A percentile compares a stretch with the other conserved stretches of the same genome.
Conservation (phyloP, 2,888 invertebrate genomes). For the Aporophyla nigra region DNA sequence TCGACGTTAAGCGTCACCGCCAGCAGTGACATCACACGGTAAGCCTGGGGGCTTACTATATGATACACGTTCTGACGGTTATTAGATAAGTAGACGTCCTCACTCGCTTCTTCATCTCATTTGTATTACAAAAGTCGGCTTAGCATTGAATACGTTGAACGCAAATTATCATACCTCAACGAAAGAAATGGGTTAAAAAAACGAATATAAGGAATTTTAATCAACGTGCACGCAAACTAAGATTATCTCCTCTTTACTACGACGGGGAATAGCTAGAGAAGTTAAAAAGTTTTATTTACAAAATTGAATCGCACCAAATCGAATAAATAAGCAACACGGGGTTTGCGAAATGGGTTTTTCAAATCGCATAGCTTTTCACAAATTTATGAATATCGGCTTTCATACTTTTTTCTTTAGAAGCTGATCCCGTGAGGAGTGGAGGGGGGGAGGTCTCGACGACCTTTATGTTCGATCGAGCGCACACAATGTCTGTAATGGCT, state of each 20-base stretch:
- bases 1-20: constrained; percentile 64
- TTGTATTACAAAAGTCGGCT: constrained; percentile 68
- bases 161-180: constrained; percentile 72
- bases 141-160: constrained; percentile 61
- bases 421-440: constrained; percentile 74
- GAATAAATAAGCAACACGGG: constrained; percentile 73
- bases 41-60: constrained; percentile 9
- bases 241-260: constrained; percentile 62
- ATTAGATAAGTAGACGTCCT: constrained; percentile 39
- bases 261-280: constrained; percentile 55
- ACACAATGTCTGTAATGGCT: constrained; percentile 86
- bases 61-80: constrained; percentile 44
- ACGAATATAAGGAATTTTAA: constrained; percentile 76
- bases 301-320: constrained; percentile 71
- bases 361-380: constrained; percentile 75
- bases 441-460: constrained; percentile 73
- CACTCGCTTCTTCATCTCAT: constrained; percentile 50
- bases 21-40: constrained; percentile 23
- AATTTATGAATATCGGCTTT: constrained; percentile 84
- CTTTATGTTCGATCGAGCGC: constrained; percentile 86
- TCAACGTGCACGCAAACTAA: constrained; percentile 69
- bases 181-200: constrained; percentile 70
- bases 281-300: constrained; percentile 65
- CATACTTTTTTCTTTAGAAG: constrained; percentile 79
- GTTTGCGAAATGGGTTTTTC: constrained; percentile 74